These are phyloP conservation scores for Scaptomyza polygonia DNA, from an alignment of 2,888 invertebrate genomes.

Conservation along the genomic window DNA sequence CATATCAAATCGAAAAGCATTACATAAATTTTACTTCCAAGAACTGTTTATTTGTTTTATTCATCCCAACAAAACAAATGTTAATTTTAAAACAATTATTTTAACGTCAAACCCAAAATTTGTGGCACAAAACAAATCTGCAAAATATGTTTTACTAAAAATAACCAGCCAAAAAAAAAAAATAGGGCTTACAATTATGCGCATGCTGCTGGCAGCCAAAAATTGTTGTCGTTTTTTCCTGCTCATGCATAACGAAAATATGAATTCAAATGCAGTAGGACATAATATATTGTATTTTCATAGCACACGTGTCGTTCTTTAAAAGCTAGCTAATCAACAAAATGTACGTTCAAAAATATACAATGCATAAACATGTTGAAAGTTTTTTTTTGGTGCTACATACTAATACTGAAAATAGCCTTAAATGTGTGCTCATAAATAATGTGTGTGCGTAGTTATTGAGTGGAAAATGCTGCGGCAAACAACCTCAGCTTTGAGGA, in stretches of 20 bases:
- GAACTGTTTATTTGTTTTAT: background rate
- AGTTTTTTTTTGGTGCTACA: slow-evolving; percentile 41
- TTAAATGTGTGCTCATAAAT: slow-evolving; percentile 54
- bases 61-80: background rate
- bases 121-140: background rate
- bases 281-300: slow-evolving; percentile 49
- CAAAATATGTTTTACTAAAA: slow-evolving; percentile 14
- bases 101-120: background rate
- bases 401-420: slow-evolving; percentile 29
- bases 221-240: slow-evolving; percentile 5
- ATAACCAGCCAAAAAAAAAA: background rate
- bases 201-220: slow-evolving; percentile 13
- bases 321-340: slow-evolving; percentile 30
- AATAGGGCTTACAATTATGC: slow-evolving; percentile 21
- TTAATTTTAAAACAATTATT: background rate
- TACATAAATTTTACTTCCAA: background rate
- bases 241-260: slow-evolving; percentile 46
- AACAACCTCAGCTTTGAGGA: background rate
- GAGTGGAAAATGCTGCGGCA: slow-evolving; percentile 17
- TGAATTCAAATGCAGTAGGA: slow-evolving; percentile 39
- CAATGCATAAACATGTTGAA: slow-evolving; percentile 51
- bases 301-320: slow-evolving; percentile 18
- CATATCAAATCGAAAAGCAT: no score
- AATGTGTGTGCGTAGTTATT: slow-evolving; percentile 43
- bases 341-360: slow-evolving; percentile 17